phyloP scores from a whole-genome alignment of 2,113 vertebrate genomes.

The Corynorhinus townsendii region DNA sequence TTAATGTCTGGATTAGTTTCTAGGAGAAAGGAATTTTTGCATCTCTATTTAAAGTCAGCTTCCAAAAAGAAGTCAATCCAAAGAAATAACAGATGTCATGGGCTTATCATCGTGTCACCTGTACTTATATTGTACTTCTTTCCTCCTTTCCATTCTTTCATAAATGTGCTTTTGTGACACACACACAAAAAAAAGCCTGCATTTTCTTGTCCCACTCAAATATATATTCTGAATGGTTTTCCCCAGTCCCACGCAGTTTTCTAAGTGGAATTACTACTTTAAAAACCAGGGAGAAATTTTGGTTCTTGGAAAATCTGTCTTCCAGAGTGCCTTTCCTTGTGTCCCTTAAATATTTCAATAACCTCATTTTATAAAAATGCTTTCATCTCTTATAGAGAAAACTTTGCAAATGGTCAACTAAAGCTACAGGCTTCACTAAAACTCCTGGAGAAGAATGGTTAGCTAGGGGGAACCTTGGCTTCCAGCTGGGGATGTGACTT shows the following conservation, averaged over 20 bases:
- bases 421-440: not conserved
- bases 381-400: conserved; percentile 6
- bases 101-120: not conserved
- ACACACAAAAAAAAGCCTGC: not conserved
- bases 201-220: not conserved
- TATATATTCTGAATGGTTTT: not conserved
- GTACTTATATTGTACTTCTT: not conserved
- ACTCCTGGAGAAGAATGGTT: not conserved
- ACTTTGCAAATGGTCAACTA: not conserved
- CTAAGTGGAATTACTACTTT: not conserved
- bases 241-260: not conserved
- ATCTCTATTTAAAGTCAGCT: not conserved
- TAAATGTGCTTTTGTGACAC: not conserved
- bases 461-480: not conserved
- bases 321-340: not conserved
- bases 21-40: not conserved
- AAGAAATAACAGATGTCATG: not conserved
- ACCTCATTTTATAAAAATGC: conserved; percentile 14
- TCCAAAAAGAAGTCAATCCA: not conserved
- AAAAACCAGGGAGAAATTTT: not conserved
- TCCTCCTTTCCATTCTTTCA: not conserved
- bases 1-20: not conserved
- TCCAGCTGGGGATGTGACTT: not conserved
- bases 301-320: conserved; percentile 8
- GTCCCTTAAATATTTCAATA: not conserved